phyloP scores from a whole-genome alignment of 2,113 vertebrate genomes.

The Lasiurus cinereus region DNA sequence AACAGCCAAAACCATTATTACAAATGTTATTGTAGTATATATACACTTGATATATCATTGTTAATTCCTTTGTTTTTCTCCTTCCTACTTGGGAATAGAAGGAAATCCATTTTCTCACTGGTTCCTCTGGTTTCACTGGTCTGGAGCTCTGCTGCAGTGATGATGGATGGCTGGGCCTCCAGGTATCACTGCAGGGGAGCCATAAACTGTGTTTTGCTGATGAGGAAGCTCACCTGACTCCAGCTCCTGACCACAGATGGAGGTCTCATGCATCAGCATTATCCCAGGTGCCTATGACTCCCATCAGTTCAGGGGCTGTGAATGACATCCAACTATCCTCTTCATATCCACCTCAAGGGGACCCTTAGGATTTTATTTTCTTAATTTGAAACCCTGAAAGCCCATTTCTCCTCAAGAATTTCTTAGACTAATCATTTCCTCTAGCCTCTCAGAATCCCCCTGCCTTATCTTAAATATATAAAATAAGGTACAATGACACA shows the following conservation, averaged over 20 bases:
- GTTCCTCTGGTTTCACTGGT: not conserved
- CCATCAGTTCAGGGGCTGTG: not conserved
- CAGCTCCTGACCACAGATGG: not conserved
- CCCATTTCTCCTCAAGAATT: conserved; percentile 55
- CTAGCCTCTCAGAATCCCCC: conserved; percentile 56
- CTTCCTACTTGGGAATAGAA: not conserved
- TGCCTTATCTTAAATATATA: conserved; percentile 70
- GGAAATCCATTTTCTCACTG: conserved; percentile 29
- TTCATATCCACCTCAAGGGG: conserved; percentile 31
- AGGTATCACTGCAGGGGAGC: not conserved
- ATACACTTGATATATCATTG: not conserved
- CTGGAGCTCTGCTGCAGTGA: not conserved
- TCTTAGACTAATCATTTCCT: conserved; percentile 55
- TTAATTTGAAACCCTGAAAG: conserved; percentile 70
- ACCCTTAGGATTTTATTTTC: conserved; percentile 56
- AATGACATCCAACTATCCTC: conserved; percentile 28
- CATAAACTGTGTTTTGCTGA: not conserved
- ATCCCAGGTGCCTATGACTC: not conserved
- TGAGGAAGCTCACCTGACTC: conserved; percentile 3
- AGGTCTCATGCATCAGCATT: not conserved
- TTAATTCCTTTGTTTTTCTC: conserved; percentile 26
- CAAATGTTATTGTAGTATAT: not conserved
- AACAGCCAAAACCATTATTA: not conserved
- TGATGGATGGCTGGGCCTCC: not conserved
- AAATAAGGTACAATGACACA: conserved; percentile 35